Percentiles rank a stretch among this genome's conserved stretches.
These are phyloP conservation scores for Willowsia nigromaculata DNA, from an alignment of 2,888 invertebrate genomes.

Conservation along the genomic window DNA sequence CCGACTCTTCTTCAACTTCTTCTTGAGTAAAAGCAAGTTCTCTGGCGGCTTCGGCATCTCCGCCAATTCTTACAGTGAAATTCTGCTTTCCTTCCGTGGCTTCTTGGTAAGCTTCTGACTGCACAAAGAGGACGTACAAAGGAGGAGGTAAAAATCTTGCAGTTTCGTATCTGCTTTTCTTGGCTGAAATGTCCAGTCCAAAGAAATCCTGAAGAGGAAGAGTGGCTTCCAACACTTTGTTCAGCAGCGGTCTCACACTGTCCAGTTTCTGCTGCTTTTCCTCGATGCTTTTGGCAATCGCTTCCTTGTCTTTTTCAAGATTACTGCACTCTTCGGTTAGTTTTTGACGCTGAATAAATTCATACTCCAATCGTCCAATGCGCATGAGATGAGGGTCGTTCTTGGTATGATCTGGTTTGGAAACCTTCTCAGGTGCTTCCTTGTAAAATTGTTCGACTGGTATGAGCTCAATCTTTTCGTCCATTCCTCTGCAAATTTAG, in stretches of 20 bases:
- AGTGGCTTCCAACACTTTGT: conserved; percentile 87
- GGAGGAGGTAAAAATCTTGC: conserved; percentile 89
- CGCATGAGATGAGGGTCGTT: conserved; percentile 87
- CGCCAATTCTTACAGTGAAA: conserved; percentile 69
- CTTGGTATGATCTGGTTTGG: conserved; percentile 83
- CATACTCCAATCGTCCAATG: conserved; percentile 94
- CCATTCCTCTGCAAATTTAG: conserved; percentile 87
- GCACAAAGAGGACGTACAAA: conserved; percentile 92
- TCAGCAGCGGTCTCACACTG: conserved; percentile 90
- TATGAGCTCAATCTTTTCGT: conserved; percentile 94
- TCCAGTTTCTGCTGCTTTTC: conserved; percentile 88
- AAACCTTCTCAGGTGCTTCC: conserved; percentile 87
- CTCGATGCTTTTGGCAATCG: conserved; percentile 87
- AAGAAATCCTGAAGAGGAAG: conserved; percentile 94
- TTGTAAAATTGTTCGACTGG: conserved; percentile 90
- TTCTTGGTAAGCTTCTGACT: conserved; percentile 90
- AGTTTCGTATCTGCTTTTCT: conserved; percentile 88
- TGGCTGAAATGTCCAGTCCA: conserved; percentile 89
- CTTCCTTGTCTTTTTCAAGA: conserved; percentile 88
- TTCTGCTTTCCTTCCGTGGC: conserved; percentile 81
- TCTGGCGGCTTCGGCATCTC: conserved; percentile 77
- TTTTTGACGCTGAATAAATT: conserved; percentile 92
- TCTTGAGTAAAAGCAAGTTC: conserved; percentile 71
- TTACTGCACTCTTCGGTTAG: conserved; percentile 88
- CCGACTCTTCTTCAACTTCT: conserved; percentile 85